Evolutionary conservation across 2,797 vertebrate genomes (phyloP).

Genomic region (Dromococcyx pavoninus): DNA sequence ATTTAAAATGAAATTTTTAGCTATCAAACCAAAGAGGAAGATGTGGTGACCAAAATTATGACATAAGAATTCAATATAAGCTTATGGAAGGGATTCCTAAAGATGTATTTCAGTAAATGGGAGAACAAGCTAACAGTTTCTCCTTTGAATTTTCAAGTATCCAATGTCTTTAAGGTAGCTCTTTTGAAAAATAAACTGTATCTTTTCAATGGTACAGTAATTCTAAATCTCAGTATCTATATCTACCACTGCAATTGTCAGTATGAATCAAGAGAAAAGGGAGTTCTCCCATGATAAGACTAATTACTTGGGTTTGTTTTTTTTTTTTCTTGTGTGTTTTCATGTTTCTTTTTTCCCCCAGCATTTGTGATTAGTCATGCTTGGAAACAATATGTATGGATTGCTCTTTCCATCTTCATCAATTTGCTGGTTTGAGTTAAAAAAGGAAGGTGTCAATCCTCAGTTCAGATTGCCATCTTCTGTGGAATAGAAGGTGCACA

Average conservation of each 20-base stretch:
- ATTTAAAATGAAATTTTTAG: background rate
- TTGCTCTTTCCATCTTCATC: background rate
- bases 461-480: background rate
- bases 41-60: background rate
- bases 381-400: background rate
- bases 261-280: background rate
- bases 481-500: background rate
- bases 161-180: background rate
- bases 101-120: background rate
- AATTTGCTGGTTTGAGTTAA: background rate
- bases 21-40: background rate
- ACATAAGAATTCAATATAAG: background rate
- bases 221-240: background rate
- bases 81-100: background rate
- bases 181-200: background rate
- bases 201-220: background rate
- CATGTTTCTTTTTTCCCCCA: background rate
- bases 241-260: background rate
- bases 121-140: background rate
- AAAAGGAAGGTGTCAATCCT: background rate
- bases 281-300: accelerated
- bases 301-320: background rate
- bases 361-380: background rate
- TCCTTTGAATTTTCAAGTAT: background rate
- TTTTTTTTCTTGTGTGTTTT: background rate